Evolutionary conservation across 2,888 invertebrate species (phyloP), one percentile per base, ranked within the genome.

Genomic region (Epistrophe grossulariae): DNA sequence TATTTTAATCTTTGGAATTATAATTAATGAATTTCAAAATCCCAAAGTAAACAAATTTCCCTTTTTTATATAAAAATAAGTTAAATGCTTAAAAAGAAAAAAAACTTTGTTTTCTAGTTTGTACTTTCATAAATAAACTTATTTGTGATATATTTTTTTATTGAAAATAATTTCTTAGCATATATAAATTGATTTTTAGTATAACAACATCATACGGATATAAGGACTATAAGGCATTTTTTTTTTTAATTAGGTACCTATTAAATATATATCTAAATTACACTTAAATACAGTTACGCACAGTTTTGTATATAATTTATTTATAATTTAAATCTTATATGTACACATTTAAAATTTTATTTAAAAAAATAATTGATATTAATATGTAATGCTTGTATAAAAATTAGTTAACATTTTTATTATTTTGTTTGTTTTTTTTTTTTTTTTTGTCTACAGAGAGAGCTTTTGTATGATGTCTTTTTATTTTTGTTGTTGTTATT

Each of bases 41-140:
- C 8, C 1, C 35, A 9, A 35, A 7, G 7, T 31, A 5, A 4
- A 31, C 24, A 31, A 0, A 35, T 35, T 0, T 0, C 9, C 35
- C 6, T 31, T 31, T 6, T 6, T 35, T 9, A 0, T 0, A 6
- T 35, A 35, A 35, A n/a, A n/a, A n/a, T n/a, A n/a, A 31, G 0
- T 31, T 31, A 0, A 31, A 4, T 31, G 3, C 31, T 31, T 35
- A 35, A 35, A 35, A 35, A 35, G 6, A 35, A 35, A 35, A 35
- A 35, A 35, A 35, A 7, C 0, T 8, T 9, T 35, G 7, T 35
- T 35, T 35, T 35, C 3, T 62, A 17, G 4, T 40, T 74, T 59
- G 31, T 60, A 35, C 66, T 70, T 68, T 82, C n/a, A 78, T 35
- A 78, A 82, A 60, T 82, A 60, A 72, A 59, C 78, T 82, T 72